A percentile compares a stretch with the other conserved stretches of the same genome.
These are phyloP conservation scores for Acanthurus leucopareius DNA, from an alignment of 2,797 vertebrate species.

Conservation along the genomic window DNA sequence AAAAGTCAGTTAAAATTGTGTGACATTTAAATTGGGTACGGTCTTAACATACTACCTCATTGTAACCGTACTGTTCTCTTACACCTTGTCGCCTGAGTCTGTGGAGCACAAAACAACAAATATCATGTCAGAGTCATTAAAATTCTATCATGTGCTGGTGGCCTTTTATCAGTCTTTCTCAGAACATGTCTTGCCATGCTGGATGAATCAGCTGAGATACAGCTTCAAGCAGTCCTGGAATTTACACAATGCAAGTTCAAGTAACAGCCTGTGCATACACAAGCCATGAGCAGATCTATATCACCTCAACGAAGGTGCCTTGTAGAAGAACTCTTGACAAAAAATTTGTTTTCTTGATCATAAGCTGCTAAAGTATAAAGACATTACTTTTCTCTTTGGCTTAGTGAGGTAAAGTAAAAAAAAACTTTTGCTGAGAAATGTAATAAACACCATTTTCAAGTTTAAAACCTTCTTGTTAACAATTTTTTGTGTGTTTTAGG, in stretches of 20 bases:
- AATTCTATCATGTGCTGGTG: slow-evolving; percentile 2
- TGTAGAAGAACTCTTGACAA: not conserved
- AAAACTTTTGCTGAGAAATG: not conserved
- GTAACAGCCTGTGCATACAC: slow-evolving; percentile 58
- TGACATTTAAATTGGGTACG: not conserved
- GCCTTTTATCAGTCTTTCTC: slow-evolving; percentile 30
- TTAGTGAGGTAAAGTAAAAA: not conserved
- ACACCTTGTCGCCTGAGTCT: slow-evolving; percentile 83
- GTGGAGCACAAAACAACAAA: slow-evolving; percentile 53
- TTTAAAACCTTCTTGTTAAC: not conserved
- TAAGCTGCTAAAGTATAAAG: not conserved
- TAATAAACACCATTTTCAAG: not conserved
- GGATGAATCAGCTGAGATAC: slow-evolving; percentile 50
- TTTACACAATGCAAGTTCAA: slow-evolving; percentile 59
- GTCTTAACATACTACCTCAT: slow-evolving; percentile 77
- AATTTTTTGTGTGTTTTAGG: not conserved
- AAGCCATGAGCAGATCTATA: not conserved
- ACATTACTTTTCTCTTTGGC: not conserved
- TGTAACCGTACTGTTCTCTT: slow-evolving; percentile 85
- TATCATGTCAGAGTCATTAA: slow-evolving; percentile 13
- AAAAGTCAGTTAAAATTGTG: not conserved
- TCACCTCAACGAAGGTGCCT: not conserved
- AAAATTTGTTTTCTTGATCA: not conserved
- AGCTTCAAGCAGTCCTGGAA: slow-evolving; percentile 59
- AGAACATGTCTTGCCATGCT: slow-evolving; percentile 58